phyloP scores from a whole-genome alignment of 1,140 invertebrate species.

The Lepidostoma basale region DNA sequence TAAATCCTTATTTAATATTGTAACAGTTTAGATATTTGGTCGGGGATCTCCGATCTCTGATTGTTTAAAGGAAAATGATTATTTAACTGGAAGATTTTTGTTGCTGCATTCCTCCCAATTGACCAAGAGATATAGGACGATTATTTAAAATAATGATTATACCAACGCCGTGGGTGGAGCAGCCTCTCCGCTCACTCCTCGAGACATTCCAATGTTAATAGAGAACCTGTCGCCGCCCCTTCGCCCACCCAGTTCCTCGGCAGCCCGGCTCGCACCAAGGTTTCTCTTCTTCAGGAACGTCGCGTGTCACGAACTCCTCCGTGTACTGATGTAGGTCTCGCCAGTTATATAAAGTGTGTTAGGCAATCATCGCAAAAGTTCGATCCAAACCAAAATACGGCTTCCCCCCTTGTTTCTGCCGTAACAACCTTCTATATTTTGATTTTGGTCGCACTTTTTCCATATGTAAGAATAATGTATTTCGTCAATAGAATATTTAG shows the following conservation, averaged over 20 bases:
- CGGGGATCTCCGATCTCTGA: constrained; percentile 3
- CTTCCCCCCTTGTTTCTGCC: too few relatives aligned
- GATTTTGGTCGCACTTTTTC: too few relatives aligned
- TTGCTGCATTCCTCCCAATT: constrained; percentile 47
- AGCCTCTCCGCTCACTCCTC: constrained; percentile 43
- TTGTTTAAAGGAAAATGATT: constrained; percentile 33
- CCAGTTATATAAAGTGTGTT: too few relatives aligned
- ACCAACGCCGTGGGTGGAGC: constrained; percentile 41
- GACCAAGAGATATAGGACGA: constrained; percentile 46
- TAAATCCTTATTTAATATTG: constrained; percentile 26
- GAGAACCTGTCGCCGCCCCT: constrained; percentile 33
- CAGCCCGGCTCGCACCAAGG: not conserved
- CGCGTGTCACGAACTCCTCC: too few relatives aligned
- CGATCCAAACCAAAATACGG: too few relatives aligned
- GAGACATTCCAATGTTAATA: constrained; percentile 47
- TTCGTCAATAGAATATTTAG: too few relatives aligned
- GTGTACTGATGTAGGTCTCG: too few relatives aligned
- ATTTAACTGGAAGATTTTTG: constrained; percentile 42
- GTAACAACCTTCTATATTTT: too few relatives aligned
- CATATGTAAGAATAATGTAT: too few relatives aligned
- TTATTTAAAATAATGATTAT: constrained; percentile 44
- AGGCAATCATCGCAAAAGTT: too few relatives aligned
- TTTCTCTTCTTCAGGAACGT: too few relatives aligned
- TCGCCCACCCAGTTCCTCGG: not conserved
- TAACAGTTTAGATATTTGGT: constrained; percentile 18